Conservation (phyloP, 2,113 vertebrate genomes). For the Tragelaphus scriptus region DNA sequence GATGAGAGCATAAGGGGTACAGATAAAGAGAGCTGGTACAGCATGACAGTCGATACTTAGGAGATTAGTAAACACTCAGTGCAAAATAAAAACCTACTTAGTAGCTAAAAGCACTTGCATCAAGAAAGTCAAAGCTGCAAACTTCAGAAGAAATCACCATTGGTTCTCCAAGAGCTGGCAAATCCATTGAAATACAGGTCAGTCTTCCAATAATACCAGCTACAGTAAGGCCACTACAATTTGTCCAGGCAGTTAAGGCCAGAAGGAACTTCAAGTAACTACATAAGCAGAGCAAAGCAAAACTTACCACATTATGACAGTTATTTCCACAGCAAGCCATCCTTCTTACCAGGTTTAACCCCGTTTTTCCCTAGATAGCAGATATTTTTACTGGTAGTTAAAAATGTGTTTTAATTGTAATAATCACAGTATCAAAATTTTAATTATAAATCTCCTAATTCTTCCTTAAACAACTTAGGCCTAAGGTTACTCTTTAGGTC, state of each 20-base stretch:
- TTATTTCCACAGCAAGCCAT: slow-evolving; percentile 32
- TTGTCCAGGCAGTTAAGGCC: slow-evolving; percentile 45
- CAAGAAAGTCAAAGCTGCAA: slow-evolving; percentile 64
- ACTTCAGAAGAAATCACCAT: slow-evolving; percentile 22
- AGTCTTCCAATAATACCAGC: slow-evolving; percentile 7
- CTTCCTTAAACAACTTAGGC: not conserved
- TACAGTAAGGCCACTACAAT: not conserved
- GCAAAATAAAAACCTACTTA: slow-evolving; percentile 8
- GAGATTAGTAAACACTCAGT: slow-evolving; percentile 29
- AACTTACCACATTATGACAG: not conserved
- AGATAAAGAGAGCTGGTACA: not conserved
- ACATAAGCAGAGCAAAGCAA: slow-evolving; percentile 47
- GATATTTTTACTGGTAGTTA: not conserved
- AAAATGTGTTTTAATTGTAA: not conserved
- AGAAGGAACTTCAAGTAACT: slow-evolving; percentile 34
- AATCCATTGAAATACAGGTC: not conserved
- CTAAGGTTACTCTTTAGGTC: not conserved
- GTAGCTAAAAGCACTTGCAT: not conserved
- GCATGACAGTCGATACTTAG: not conserved
- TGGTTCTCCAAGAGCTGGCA: not conserved
- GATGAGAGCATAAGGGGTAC: not conserved
- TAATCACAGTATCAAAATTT: not conserved
- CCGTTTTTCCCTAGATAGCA: not conserved
- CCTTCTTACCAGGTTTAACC: not conserved
- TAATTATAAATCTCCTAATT: not conserved